Evolutionary conservation across 2,888 invertebrate species (phyloP).

Genomic region (Ectropis crepuscularia): DNA sequence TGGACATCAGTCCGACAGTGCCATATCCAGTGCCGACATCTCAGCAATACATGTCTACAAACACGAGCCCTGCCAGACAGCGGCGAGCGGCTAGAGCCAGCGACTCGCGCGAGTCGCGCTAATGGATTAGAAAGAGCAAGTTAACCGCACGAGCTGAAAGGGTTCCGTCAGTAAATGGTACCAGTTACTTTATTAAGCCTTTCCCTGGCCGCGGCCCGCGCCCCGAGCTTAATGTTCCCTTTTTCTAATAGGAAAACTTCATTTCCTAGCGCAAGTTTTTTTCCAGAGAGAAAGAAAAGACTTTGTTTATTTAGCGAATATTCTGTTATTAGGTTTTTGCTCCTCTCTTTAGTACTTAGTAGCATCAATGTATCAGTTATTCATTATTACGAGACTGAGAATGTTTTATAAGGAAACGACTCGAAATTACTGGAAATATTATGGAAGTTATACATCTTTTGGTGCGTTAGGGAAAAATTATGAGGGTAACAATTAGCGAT

Average conservation of each 20-base stretch:
- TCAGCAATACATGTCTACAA: neutral
- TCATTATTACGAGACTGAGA: too few relatives aligned
- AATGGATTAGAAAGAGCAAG: slow-evolving; percentile 46
- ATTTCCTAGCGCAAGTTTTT: neutral
- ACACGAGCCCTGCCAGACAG: too few relatives aligned
- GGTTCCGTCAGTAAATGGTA: slow-evolving; percentile 12
- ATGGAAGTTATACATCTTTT: too few relatives aligned
- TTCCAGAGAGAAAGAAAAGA: neutral
- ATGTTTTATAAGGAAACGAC: too few relatives aligned
- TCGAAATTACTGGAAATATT: too few relatives aligned
- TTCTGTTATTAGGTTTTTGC: neutral
- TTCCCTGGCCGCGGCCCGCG: neutral
- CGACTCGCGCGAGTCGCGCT: slow-evolving; percentile 21
- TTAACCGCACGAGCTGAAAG: slow-evolving; percentile 10
- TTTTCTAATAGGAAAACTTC: slow-evolving; percentile 8
- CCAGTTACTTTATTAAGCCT: slow-evolving; percentile 18
- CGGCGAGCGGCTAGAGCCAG: neutral
- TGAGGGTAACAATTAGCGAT: too few relatives aligned
- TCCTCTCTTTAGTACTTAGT: too few relatives aligned
- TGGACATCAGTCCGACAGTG: slow-evolving; percentile 11
- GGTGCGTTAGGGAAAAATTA: too few relatives aligned
- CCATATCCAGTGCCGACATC: neutral
- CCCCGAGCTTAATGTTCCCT: slow-evolving; percentile 4
- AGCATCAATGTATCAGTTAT: too few relatives aligned
- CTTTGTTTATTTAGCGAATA: neutral